A percentile compares a stretch with the other conserved stretches of the same genome.
Evolutionary conservation across 2,888 invertebrate species (phyloP).

Genomic region (Morinoia aosen): DNA sequence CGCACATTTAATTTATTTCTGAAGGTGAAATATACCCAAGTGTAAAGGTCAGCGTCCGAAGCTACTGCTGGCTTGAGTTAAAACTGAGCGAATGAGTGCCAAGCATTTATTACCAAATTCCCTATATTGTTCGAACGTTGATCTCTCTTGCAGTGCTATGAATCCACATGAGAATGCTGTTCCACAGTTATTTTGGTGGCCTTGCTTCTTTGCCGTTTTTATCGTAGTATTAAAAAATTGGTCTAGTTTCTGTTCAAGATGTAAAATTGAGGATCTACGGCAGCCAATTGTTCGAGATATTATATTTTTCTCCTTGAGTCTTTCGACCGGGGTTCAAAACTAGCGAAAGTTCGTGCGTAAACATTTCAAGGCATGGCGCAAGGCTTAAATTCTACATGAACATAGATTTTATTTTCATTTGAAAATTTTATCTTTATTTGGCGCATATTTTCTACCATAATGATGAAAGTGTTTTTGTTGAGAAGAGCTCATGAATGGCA

Average conservation of each 20-base stretch:
- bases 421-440: not conserved
- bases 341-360: not conserved
- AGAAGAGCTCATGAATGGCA: not conserved
- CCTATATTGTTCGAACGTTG: not conserved
- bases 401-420: not conserved
- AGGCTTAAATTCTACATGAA: not conserved
- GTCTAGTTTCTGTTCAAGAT: not conserved
- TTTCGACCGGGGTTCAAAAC: not conserved
- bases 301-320: not conserved
- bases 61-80: not conserved
- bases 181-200: not conserved
- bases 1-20: not conserved
- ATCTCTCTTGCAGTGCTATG: not conserved
- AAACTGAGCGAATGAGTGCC: not conserved
- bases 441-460: not conserved
- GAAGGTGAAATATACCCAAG: not conserved
- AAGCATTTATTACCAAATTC: not conserved
- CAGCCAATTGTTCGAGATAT: not conserved
- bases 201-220: not conserved
- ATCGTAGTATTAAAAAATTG: not conserved
- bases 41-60: not conserved
- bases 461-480: not conserved
- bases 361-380: not conserved
- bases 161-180: not conserved
- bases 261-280: not conserved